Conservation (phyloP, 2,888 invertebrate species). For the Cancer borealis region DNA sequence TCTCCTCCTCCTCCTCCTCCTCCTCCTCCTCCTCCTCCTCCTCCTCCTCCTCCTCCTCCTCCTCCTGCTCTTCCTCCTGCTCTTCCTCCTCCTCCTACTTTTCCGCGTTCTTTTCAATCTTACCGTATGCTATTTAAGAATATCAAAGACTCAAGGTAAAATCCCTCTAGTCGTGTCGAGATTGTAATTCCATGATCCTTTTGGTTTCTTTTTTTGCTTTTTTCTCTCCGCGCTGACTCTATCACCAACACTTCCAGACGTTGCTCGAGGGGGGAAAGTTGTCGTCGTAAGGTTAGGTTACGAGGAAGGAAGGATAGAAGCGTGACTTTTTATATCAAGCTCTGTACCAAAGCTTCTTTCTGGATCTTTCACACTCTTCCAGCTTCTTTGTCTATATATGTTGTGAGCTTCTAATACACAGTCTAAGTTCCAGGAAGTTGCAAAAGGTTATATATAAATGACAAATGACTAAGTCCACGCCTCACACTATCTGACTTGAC, state of each 20-base stretch:
- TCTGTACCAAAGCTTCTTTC: neutral
- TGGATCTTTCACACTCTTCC: neutral
- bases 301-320: neutral
- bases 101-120: neutral
- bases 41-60: neutral
- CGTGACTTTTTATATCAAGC: neutral
- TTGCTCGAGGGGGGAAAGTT: neutral
- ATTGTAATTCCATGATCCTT: neutral
- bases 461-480: too few relatives aligned
- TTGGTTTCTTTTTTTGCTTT: neutral
- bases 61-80: neutral
- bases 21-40: neutral
- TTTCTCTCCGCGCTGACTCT: neutral
- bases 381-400: too few relatives aligned
- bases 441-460: too few relatives aligned
- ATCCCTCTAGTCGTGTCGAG: neutral
- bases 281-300: neutral
- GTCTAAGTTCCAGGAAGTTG: too few relatives aligned
- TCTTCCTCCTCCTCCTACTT: neutral
- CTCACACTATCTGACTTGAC: too few relatives aligned
- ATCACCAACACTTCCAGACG: slow-evolving; percentile 8
- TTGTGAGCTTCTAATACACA: too few relatives aligned
- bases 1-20: neutral
- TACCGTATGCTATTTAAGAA: neutral
- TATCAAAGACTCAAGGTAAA: neutral